phyloP scores from a whole-genome alignment of 2,888 invertebrate species.

The Pandemis cinnamomeana region DNA sequence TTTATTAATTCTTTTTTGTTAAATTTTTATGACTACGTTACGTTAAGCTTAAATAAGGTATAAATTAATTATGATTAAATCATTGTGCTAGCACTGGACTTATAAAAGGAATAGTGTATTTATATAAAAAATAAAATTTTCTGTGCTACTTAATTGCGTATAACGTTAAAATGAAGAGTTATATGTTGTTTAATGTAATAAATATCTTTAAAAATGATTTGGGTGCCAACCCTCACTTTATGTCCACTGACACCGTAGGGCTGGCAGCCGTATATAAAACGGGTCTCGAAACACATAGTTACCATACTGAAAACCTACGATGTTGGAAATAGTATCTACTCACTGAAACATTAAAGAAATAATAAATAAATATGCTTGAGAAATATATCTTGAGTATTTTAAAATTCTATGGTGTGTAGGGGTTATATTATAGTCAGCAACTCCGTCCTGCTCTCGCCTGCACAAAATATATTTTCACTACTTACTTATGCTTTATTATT shows the following conservation, averaged over 20 bases:
- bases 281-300: conserved; percentile 81
- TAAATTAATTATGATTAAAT: conserved; percentile 68
- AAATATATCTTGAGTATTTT: conserved; percentile 35
- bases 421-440: conserved; percentile 51
- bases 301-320: conserved; percentile 76
- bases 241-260: conserved; percentile 49
- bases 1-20: conserved; percentile 66
- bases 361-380: background rate
- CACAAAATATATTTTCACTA: conserved; percentile 56
- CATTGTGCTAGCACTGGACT: conserved; percentile 58
- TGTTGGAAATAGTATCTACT: conserved; percentile 49
- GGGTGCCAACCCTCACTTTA: conserved; percentile 58
- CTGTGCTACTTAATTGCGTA: conserved; percentile 67
- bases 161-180: conserved; percentile 66
- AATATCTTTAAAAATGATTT: conserved; percentile 52
- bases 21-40: conserved; percentile 66
- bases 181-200: conserved; percentile 65
- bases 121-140: conserved; percentile 60
- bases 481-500: conserved; percentile 46
- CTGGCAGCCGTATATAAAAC: conserved; percentile 65
- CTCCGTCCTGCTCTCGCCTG: conserved; percentile 70
- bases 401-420: conserved; percentile 57
- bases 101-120: conserved; percentile 68
- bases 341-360: background rate
- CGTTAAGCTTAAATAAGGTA: conserved; percentile 58